These are phyloP conservation scores for Euclidia mi DNA, from an alignment of 2,888 invertebrate genomes.

Conservation along the genomic window DNA sequence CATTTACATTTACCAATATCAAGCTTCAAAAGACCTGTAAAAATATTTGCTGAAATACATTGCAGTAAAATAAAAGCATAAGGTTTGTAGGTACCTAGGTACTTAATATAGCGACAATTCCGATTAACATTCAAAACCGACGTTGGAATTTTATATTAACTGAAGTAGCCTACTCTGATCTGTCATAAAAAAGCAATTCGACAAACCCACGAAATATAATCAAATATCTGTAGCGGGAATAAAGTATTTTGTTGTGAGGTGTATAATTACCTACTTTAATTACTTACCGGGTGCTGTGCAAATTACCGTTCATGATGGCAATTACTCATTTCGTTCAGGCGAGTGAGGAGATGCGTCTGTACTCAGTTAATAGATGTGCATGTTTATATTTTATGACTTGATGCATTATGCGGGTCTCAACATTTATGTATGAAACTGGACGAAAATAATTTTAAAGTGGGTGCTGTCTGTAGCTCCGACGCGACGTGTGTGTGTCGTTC, in stretches of 20 bases:
- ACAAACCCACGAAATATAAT: conserved; percentile 19
- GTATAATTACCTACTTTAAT: conserved; percentile 46
- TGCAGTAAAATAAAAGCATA: too few species aligned
- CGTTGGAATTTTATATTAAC: too few species aligned
- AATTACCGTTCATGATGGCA: conserved; percentile 27
- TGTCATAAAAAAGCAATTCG: conserved; percentile 15
- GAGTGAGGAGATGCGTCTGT: conserved; percentile 18
- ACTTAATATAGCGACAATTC: too few species aligned
- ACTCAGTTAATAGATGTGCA: conserved; percentile 3
- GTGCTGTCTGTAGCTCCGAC: too few species aligned
- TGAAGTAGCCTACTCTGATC: too few species aligned
- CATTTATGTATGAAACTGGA: conserved; percentile 10
- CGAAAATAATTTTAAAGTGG: not conserved
- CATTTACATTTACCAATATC: too few species aligned
- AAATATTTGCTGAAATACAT: too few species aligned
- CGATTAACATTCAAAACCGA: too few species aligned
- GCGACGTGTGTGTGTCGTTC: too few species aligned
- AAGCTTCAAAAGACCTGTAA: too few species aligned
- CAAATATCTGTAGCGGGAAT: conserved; percentile 9
- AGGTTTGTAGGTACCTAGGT: too few species aligned
- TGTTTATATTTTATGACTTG: too few species aligned
- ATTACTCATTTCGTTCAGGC: conserved; percentile 37
- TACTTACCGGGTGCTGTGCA: conserved; percentile 33
- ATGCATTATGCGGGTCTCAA: not conserved
- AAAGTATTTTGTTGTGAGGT: conserved; percentile 22